A percentile compares a stretch with the other conserved stretches of the same genome.
Conservation (phyloP, 2,888 invertebrate genomes). For the Gymnoscelis rufifasciata region DNA sequence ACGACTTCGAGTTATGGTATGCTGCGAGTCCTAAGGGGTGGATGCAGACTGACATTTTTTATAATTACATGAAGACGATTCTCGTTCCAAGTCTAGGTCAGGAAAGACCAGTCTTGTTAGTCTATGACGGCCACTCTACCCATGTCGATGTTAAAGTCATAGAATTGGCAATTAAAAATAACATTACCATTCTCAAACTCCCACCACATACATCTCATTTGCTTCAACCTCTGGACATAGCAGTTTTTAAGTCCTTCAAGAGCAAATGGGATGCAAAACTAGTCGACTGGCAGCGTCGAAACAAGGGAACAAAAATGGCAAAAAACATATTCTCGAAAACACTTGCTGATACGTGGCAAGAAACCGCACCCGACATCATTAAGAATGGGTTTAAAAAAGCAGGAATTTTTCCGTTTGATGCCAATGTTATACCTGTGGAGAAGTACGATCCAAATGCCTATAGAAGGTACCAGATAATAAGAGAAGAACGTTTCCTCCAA, state of each 20-base stretch:
- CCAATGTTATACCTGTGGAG: neutral
- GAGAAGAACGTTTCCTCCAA: too few relatives aligned
- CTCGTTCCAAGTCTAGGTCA: conserved; percentile 33
- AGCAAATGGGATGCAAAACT: neutral
- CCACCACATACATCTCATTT: conserved; percentile 26
- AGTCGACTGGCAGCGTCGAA: neutral
- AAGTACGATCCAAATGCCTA: neutral
- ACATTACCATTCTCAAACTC: conserved; percentile 24
- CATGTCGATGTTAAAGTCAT: conserved; percentile 20
- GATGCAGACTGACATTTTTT: conserved; percentile 40
- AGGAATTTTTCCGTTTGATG: neutral
- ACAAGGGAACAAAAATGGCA: neutral
- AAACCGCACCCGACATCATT: neutral
- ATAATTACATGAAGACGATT: conserved; percentile 36
- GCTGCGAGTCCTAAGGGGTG: conserved; percentile 27
- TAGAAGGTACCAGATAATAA: too few relatives aligned
- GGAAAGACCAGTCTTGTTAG: too few relatives aligned
- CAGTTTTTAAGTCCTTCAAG: conserved; percentile 26
- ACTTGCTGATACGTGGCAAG: neutral
- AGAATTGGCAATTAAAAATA: conserved; percentile 15
- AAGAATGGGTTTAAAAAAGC: neutral
- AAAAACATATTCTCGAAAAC: neutral
- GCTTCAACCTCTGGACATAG: conserved; percentile 22
- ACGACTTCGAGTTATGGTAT: too few relatives aligned
- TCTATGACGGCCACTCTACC: too few relatives aligned